Base-by-base conservation (phyloP, 2,888 invertebrate species). In the Bedellia somnulentella region DNA sequence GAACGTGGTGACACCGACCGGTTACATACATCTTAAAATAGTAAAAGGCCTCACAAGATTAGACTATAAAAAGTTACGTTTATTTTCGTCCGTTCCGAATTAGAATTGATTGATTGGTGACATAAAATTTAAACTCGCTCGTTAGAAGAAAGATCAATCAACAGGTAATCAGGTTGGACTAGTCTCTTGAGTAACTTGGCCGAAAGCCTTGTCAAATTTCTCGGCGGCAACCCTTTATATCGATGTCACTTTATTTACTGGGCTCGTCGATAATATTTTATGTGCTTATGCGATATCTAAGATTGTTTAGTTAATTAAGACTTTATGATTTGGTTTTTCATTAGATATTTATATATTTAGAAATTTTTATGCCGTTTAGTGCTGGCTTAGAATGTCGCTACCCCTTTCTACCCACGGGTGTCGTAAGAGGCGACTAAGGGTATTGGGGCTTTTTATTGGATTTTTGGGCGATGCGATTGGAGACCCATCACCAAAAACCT, bases 51-150 rank as follows among this genome's bases (percentile, higher is more conserved):
- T n/a, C n/a, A n/a, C n/a, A n/a, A n/a, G n/a, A n/a, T n/a, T n/a
- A n/a, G n/a, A n/a, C n/a, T n/a, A n/a, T n/a, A n/a, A n/a, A n/a
- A n/a, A n/a, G n/a, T n/a, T n/a, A n/a, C n/a, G n/a, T n/a, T n/a
- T 18, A 18, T 9, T 18, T 18, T 18, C 18, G 9, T 18, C 18
- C 5, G 5, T 5, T 43, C 44, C 43, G 53, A 61, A 59, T 62
- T 64, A 57, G 59, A 57, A 51, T 62, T 68, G 70, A 71, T 71
- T 70, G 66, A 71, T 73, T 52, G 52, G 52, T 52, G 57, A 58
- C 58, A 62, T 68, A 61, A 68, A 67, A 60, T 55, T 59, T 59
- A 64, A 53, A 67, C 58, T 59, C 55, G 10, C 22, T 31, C 15
- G 31, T 31, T 31, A 27, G 28, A 21, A 22, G 21, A 16, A 13